A percentile compares a stretch with the other conserved stretches of the same genome.
These are phyloP conservation scores for Cirrhinus mrigala DNA, from an alignment of 2,797 vertebrate genomes.

Conservation along the genomic window DNA sequence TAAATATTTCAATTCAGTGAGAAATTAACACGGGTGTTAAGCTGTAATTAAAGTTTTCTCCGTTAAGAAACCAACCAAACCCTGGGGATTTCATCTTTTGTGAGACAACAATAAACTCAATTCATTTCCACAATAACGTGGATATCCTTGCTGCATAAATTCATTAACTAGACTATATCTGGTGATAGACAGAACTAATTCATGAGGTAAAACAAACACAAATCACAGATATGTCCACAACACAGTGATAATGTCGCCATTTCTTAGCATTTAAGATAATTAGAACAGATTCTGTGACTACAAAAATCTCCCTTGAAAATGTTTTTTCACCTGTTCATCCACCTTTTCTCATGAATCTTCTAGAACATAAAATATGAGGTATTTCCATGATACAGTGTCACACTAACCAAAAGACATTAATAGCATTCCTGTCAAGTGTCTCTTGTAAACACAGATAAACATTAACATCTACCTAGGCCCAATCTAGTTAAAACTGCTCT, in stretches of 20 bases:
- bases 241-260: background rate
- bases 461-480: background rate
- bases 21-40: slow-evolving; percentile 1
- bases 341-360: too few relatives aligned
- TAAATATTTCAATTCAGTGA: slow-evolving; percentile 30
- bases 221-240: background rate
- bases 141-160: slow-evolving; percentile 8
- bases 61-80: background rate
- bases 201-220: background rate
- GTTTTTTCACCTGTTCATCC: background rate
- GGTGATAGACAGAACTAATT: background rate
- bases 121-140: slow-evolving; percentile 22
- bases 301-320: too few relatives aligned
- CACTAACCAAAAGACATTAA: slow-evolving; percentile 2
- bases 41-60: slow-evolving; percentile 31
- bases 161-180: slow-evolving; percentile 7
- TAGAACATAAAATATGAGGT: background rate
- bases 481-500: slow-evolving; percentile 2
- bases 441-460: background rate
- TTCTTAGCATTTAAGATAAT: background rate
- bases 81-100: slow-evolving; percentile 15
- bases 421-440: background rate
- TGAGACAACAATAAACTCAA: slow-evolving; percentile 8
- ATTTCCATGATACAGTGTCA: background rate
- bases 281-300: background rate